These are phyloP conservation scores for Sebastes schlegelii DNA, from an alignment of 2,113 vertebrate genomes.

Conservation along the genomic window DNA sequence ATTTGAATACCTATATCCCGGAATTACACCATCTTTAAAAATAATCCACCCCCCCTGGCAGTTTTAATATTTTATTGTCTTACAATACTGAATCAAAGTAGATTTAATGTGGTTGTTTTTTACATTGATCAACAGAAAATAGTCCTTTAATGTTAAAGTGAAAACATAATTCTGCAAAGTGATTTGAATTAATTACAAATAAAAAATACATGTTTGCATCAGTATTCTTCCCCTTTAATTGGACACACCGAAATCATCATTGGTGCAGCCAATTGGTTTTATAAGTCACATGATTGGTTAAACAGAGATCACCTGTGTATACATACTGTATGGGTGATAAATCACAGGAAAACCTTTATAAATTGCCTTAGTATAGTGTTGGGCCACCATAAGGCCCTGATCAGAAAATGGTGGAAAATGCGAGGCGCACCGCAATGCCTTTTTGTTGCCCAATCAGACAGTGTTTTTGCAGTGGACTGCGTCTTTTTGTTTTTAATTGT, in stretches of 20 bases:
- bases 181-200: neutral
- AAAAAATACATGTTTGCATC: neutral
- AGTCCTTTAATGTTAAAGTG: neutral
- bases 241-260: neutral
- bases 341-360: neutral
- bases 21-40: neutral
- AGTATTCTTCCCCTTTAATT: neutral
- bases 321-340: neutral
- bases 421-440: no score
- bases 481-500: no score
- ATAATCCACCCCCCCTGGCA: neutral
- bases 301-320: neutral
- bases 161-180: neutral
- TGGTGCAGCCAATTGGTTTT: neutral
- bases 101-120: neutral
- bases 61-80: constrained; percentile 6
- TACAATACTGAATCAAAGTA: neutral
- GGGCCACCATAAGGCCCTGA: neutral
- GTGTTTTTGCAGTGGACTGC: no score
- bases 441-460: no score
- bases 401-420: no score
- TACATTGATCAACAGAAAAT: neutral
- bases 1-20: neutral
- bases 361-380: neutral
- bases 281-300: neutral